These are phyloP conservation scores for Oedothorax gibbosus DNA, from an alignment of 1,140 invertebrate genomes.

Conservation along the genomic window DNA sequence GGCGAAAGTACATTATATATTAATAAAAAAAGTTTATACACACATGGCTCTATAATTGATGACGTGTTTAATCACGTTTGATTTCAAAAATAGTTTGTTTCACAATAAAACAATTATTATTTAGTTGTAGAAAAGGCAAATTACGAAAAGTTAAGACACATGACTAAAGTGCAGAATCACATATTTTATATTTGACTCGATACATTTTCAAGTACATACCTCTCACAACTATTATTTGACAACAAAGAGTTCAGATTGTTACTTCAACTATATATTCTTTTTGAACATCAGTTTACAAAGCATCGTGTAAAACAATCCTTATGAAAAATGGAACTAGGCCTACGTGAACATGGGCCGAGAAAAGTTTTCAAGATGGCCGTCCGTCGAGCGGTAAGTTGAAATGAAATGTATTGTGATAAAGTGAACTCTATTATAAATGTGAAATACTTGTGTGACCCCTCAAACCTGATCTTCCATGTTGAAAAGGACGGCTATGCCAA, in stretches of 20 bases:
- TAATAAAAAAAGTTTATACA: not conserved
- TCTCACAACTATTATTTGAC: too few species aligned
- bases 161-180: too few species aligned
- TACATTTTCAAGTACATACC: too few species aligned
- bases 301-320: not conserved
- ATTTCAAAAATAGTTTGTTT: not conserved
- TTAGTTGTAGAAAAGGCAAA: not conserved
- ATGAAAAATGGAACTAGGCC: conserved; percentile 30
- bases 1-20: not conserved
- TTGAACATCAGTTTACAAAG: not conserved
- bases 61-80: not conserved
- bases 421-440: not conserved
- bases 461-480: conserved; percentile 24
- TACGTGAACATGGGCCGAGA: conserved; percentile 18
- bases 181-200: too few species aligned
- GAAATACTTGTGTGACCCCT: conserved; percentile 8
- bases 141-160: too few species aligned
- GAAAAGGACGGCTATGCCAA: conserved; percentile 50
- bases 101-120: not conserved
- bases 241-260: too few species aligned
- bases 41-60: not conserved
- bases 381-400: conserved; percentile 36
- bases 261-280: too few species aligned
- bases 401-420: conserved; percentile 31
- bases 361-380: conserved; percentile 45